Evolutionary conservation across 2,888 invertebrate genomes (phyloP), one percentile per base, ranked within the genome.

Genomic region (Tuta absoluta): DNA sequence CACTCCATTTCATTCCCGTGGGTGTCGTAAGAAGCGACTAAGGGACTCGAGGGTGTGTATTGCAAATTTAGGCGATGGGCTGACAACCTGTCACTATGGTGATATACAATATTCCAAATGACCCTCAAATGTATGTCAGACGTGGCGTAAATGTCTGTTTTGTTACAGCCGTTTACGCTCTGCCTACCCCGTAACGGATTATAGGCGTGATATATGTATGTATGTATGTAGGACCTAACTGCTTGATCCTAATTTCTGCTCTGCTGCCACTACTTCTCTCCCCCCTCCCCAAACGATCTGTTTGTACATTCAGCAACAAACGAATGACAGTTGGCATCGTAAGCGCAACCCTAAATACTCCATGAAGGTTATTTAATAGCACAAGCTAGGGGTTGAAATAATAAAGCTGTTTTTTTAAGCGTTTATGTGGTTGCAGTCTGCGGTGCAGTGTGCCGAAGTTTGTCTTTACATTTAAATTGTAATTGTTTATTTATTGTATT

Each of bases 271-370:
- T 57, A 41, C 37, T 63, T 57, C 37, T 63, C 72, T 53, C 17
- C 58, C 62, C 73, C 77, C 72, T n/a, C 72, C 69, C 73, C 68
- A 73, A 57, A 77, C 78, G 87, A 87, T 87, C 85, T 87, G 88
- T 84, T 85, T 80, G 73, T 65, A 67, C 70, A 78, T 76, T 80
- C 80, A 80, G 79, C 76, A 81, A 79, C 80, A 75, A 64, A 71
- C 71, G 70, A 80, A 77, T 83, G 82, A 87, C 87, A 88, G 89
- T 88, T 87, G 85, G 83, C 75, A 72, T 74, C 79, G 45, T n/a
- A 45, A 17, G 14, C 45, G 45, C 45, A 17, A 17, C 77, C 80
- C 82, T 83, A 84, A 87, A 80, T 75, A 77, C 68, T 77, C 72
- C 72, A 81, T 84, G 76, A 85, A 80, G 73, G 79, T 72, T 79